Conservation (phyloP, 35 echinoderm and acorn worm genomes). For the Hemicentrotus pulcherrimus region DNA sequence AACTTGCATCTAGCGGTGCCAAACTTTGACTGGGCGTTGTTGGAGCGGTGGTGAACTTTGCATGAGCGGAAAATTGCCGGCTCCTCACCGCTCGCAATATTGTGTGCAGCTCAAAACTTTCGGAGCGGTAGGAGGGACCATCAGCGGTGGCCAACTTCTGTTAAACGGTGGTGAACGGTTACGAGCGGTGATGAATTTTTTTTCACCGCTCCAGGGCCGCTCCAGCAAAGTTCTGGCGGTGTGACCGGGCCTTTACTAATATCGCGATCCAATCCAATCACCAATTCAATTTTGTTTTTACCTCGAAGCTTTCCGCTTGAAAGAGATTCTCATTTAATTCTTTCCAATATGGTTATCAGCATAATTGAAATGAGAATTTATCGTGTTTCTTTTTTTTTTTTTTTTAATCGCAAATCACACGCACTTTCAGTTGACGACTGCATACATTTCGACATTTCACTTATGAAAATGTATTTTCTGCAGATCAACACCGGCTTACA, state of each 20-base stretch:
- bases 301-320: no score
- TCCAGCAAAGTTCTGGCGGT: conserved; percentile 15
- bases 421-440: no score
- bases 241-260: background rate
- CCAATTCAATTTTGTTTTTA: no score
- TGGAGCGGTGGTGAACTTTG: conserved; percentile 40
- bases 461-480: no score
- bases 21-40: conserved; percentile 43
- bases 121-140: conserved; percentile 41
- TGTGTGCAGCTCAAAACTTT: conserved; percentile 44
- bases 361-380: no score
- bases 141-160: conserved; percentile 46
- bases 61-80: conserved; percentile 26
- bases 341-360: no score
- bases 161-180: conserved; percentile 35
- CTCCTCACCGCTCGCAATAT: conserved; percentile 43
- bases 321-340: no score
- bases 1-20: conserved; percentile 42
- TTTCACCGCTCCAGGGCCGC: background rate
- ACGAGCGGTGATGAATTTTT: conserved; percentile 32
- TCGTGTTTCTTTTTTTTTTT: no score
- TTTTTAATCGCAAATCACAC: no score
- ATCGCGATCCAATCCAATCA: no score
- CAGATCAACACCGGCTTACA: no score
- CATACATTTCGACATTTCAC: no score